Conservation (phyloP, 2,113 vertebrate species). For the Colius striatus region DNA sequence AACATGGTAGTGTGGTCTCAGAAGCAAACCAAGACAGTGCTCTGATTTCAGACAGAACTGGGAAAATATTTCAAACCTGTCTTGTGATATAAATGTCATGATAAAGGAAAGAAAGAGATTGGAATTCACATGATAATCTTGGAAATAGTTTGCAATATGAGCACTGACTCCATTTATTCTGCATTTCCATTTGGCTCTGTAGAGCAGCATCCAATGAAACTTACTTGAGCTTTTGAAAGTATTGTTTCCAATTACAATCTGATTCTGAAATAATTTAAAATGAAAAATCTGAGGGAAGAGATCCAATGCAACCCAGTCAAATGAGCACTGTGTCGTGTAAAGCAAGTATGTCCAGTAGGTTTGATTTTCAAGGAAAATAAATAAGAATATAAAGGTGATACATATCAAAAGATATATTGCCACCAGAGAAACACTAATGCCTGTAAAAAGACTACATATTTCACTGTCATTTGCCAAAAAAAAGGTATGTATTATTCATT, state of each 20-base stretch:
- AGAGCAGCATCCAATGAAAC: neutral
- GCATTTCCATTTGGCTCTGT: neutral
- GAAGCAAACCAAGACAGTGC: accelerated
- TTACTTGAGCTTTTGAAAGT: neutral
- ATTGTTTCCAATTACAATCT: neutral
- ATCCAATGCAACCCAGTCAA: neutral
- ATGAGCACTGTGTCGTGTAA: neutral
- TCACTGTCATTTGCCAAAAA: neutral
- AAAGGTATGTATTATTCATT: neutral
- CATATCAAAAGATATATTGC: conserved; percentile 11
- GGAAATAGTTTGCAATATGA: neutral
- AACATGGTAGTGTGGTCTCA: neutral
- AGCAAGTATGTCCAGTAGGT: neutral
- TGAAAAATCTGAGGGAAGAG: neutral
- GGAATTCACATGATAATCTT: neutral
- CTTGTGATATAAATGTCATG: neutral
- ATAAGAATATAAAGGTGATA: neutral
- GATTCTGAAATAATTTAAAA: neutral
- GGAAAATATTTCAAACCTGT: neutral
- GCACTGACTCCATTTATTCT: neutral
- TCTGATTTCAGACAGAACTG: accelerated
- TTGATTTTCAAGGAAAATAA: conserved; percentile 32
- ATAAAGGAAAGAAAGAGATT: neutral
- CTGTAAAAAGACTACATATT: neutral
- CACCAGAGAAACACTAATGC: neutral